Conservation (phyloP, 2,888 invertebrate species). For the Caradrina clavipalpis region DNA sequence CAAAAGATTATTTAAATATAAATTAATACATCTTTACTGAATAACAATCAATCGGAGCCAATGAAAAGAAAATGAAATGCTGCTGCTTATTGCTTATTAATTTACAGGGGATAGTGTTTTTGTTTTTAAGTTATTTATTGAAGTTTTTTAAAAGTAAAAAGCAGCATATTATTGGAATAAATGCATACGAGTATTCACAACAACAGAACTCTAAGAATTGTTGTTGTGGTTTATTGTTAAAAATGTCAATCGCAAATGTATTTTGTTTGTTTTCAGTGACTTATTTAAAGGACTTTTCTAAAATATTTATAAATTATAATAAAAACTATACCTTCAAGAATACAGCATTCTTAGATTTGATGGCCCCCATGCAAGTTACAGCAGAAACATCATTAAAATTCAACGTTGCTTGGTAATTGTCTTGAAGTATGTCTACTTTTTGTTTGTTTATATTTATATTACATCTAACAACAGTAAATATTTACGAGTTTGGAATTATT, state of each 20-base stretch:
- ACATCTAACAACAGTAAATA: slow-evolving; percentile 62
- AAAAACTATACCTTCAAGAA: slow-evolving; percentile 79
- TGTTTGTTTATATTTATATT: slow-evolving; percentile 56
- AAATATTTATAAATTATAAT: slow-evolving; percentile 14
- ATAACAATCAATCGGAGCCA: neutral
- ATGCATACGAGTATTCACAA: too few species aligned
- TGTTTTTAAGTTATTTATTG: neutral
- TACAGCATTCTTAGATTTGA: slow-evolving; percentile 85
- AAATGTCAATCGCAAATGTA: neutral
- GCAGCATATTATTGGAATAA: too few species aligned
- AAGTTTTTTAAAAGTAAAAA: too few species aligned
- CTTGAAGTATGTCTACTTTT: slow-evolving; percentile 26
- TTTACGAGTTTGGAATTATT: slow-evolving; percentile 63
- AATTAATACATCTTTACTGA: neutral
- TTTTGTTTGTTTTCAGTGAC: neutral
- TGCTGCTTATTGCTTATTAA: neutral
- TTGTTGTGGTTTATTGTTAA: too few species aligned
- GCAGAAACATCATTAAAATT: slow-evolving; percentile 67
- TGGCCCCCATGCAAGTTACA: slow-evolving; percentile 87
- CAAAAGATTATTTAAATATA: neutral
- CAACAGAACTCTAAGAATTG: too few species aligned
- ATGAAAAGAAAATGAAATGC: neutral
- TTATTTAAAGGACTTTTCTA: neutral
- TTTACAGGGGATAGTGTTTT: neutral
- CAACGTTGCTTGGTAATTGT: slow-evolving; percentile 40